Percentiles rank a stretch among this genome's conserved stretches.
Evolutionary conservation across 1,140 invertebrate genomes (phyloP).

Genomic region (Lepidurus apus): DNA sequence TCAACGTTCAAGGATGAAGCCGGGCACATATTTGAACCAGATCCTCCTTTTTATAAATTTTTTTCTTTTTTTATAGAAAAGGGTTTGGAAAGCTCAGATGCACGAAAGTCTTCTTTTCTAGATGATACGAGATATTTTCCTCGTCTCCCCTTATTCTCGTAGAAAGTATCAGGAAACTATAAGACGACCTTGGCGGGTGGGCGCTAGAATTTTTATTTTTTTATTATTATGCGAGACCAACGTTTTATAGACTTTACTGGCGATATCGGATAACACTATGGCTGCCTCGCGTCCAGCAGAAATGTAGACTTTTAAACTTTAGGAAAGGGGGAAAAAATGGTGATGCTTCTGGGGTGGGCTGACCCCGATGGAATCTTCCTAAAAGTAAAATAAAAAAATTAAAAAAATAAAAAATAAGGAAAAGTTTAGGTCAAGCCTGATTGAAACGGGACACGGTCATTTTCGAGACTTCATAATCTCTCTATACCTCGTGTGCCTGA

Average conservation of each 20-base stretch:
- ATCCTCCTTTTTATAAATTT: too few relatives aligned
- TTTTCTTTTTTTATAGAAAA: too few relatives aligned
- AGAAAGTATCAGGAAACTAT: neutral
- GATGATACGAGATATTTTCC: neutral
- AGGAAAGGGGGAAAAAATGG: neutral
- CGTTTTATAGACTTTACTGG: neutral
- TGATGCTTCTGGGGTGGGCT: neutral
- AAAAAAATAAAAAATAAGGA: neutral
- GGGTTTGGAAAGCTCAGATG: too few relatives aligned
- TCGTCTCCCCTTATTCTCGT: neutral
- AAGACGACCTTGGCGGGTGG: constrained; percentile 8
- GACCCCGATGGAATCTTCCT: neutral
- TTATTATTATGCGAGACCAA: neutral
- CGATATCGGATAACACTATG: neutral
- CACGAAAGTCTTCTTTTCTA: neutral
- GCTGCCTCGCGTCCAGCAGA: neutral
- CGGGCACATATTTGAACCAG: too few relatives aligned
- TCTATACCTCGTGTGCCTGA: constrained; percentile 1
- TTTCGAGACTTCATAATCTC: neutral
- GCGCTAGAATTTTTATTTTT: neutral
- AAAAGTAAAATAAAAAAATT: neutral
- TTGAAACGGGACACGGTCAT: neutral
- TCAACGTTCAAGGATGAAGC: too few relatives aligned
- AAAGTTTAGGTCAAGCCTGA: neutral
- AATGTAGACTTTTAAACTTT: neutral